Percentiles rank a stretch among this genome's conserved stretches.
phyloP scores from a whole-genome alignment of 2,888 invertebrate genomes.

The Metallyticus violacea region DNA sequence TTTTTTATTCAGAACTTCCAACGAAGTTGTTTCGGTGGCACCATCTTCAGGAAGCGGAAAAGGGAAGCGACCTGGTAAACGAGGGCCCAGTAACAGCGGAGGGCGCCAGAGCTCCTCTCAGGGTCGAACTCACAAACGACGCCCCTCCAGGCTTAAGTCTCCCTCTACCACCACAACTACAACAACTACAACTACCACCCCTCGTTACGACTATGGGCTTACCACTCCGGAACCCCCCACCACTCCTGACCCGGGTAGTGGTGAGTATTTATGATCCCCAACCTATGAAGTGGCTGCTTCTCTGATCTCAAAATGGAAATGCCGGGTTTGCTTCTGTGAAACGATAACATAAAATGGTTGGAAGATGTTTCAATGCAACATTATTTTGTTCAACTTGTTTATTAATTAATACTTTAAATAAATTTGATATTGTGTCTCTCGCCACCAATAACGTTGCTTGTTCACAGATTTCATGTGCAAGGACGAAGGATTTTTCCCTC shows the following conservation, averaged over 20 bases:
- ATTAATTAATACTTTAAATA: too few species aligned
- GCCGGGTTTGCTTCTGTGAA: not conserved
- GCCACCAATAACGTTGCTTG: conserved; percentile 4
- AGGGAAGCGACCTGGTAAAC: not conserved
- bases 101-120: conserved; percentile 28
- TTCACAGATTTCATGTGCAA: conserved; percentile 80
- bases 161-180: conserved; percentile 51
- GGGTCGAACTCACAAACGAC: conserved; percentile 31
- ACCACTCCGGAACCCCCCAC: conserved; percentile 81
- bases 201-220: conserved; percentile 40
- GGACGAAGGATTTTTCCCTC: conserved; percentile 89
- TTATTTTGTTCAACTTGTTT: too few species aligned
- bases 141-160: conserved; percentile 37
- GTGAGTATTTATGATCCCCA: too few species aligned
- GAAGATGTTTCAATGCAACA: too few species aligned
- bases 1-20: conserved; percentile 25
- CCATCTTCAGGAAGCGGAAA: conserved; percentile 8
- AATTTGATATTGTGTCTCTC: not conserved
- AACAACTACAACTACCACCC: conserved; percentile 54
- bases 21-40: conserved; percentile 26
- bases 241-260: conserved; percentile 84
- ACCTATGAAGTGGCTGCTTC: too few species aligned
- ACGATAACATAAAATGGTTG: too few species aligned
- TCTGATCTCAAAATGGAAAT: too few species aligned
- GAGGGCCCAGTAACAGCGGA: not conserved